Evolutionary conservation across 2,888 invertebrate species (phyloP).

Genomic region (Druceiella hillmani): DNA sequence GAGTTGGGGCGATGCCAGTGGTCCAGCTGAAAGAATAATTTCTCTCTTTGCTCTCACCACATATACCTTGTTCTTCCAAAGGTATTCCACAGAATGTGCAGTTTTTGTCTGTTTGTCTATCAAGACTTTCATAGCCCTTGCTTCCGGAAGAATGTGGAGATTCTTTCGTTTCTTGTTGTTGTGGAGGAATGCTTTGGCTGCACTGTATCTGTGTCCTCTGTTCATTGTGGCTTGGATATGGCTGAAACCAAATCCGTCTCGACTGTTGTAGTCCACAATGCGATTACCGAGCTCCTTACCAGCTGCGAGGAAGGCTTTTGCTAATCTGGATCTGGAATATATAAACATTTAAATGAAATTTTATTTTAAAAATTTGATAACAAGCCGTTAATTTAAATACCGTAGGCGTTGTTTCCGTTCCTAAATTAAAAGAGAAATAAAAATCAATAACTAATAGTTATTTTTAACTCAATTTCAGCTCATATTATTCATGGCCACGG

Average conservation of each 20-base stretch:
- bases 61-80: conserved; percentile 46
- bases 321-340: conserved; percentile 43
- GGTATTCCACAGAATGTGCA: conserved; percentile 65
- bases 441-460: too few relatives aligned
- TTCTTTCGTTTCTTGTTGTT: conserved; percentile 59
- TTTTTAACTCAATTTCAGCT: too few relatives aligned
- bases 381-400: conserved; percentile 10
- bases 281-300: conserved; percentile 52
- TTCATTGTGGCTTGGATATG: conserved; percentile 48
- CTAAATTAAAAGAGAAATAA: too few relatives aligned
- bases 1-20: conserved; percentile 84
- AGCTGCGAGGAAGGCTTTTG: conserved; percentile 55
- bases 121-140: conserved; percentile 38
- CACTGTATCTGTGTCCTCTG: conserved; percentile 60
- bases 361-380: neutral
- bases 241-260: conserved; percentile 56
- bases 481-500: too few relatives aligned
- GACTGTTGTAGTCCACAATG: conserved; percentile 57
- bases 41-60: conserved; percentile 66
- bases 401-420: too few relatives aligned
- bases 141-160: conserved; percentile 46
- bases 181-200: conserved; percentile 61
- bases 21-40: conserved; percentile 80
- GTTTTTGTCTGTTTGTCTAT: conserved; percentile 52
- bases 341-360: conserved; percentile 12